Base-by-base conservation (phyloP, 1,140 invertebrate species). In the Leptinotarsa texana region DNA sequence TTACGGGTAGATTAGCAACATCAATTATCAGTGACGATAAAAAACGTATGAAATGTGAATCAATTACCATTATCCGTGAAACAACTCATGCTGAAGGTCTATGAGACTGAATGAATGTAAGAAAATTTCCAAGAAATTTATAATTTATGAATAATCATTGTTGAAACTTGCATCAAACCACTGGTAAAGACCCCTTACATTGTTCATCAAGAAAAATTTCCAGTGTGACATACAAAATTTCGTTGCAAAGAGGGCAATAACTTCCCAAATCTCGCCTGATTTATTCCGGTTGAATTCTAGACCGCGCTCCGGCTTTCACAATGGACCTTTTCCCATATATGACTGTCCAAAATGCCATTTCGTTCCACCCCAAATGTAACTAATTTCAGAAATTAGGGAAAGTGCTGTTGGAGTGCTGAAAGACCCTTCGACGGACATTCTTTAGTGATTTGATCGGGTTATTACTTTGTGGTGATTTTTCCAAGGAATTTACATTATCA, bases 231-330 rank as follows among this genome's bases (percentile, higher is more conserved):
- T 48, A 17, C 72, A 24, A 22, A 57, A 70, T 70, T 42, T n/a
- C 63, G 5, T 49, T 48, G 24, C 73, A 49, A 72, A 71, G 65
- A 74, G 63, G 61, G 61, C 73, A 71, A 75, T 72, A 72, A 69
- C 73, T 77, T 75, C 65, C 27, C 73, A 75, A 75, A 75, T 75
- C 73, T 77, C 69, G 75, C 63, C 73, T 79, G 78, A 79, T 77
- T 79, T 79, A 79, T 79, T 74, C 76, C 73, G 69, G 71, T 77
- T 79, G 74, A 79, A 77, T 79, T 79, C 75, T 71, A 66, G 66
- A 65, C 69, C 63, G 61, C 48, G 17, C 68, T 33, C 17, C 22
- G 69, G 48, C 63, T 63, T 69, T 42, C 66, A 63, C 70, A 70
- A 67, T 67, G 65, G 65, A 67, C 65, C 65, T 18, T 67, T 67